phyloP scores from a whole-genome alignment of 1,140 invertebrate species.

The Drosophila mayri region DNA sequence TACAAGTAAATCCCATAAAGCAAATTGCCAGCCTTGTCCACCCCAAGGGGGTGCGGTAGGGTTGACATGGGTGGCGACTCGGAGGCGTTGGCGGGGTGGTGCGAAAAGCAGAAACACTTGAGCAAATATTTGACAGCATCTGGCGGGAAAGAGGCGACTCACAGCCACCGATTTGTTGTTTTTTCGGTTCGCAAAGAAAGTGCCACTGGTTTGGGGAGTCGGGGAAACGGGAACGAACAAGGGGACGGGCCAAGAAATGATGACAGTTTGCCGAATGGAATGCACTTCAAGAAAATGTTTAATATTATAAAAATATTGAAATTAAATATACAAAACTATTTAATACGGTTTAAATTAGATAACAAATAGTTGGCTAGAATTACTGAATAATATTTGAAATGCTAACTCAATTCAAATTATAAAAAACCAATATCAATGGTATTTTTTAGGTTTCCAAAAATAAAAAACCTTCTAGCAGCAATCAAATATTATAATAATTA shows the following conservation, averaged over 20 bases:
- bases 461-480: no score
- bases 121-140: conserved; percentile 68
- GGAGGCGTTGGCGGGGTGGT: conserved; percentile 29
- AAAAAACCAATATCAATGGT: no score
- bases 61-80: conserved; percentile 19
- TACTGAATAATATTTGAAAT: no score
- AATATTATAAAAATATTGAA: not conserved
- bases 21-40: conserved; percentile 63
- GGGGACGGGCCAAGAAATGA: conserved; percentile 10
- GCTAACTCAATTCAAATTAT: no score
- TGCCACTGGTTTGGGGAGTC: conserved; percentile 33
- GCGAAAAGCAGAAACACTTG: conserved; percentile 56
- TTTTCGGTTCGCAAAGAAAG: conserved; percentile 61
- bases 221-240: not conserved
- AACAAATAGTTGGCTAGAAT: no score
- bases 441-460: no score
- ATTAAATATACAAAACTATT: no score
- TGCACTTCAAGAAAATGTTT: conserved; percentile 7
- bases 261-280: conserved; percentile 17
- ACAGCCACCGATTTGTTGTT: conserved; percentile 41
- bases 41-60: conserved; percentile 10
- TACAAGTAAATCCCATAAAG: conserved; percentile 73
- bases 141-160: conserved; percentile 24
- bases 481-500: no score
- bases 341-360: no score